Percentiles rank a stretch among this genome's conserved stretches.
Conservation (phyloP, 2,797 vertebrate genomes). For the Eulemur rubriventer region DNA sequence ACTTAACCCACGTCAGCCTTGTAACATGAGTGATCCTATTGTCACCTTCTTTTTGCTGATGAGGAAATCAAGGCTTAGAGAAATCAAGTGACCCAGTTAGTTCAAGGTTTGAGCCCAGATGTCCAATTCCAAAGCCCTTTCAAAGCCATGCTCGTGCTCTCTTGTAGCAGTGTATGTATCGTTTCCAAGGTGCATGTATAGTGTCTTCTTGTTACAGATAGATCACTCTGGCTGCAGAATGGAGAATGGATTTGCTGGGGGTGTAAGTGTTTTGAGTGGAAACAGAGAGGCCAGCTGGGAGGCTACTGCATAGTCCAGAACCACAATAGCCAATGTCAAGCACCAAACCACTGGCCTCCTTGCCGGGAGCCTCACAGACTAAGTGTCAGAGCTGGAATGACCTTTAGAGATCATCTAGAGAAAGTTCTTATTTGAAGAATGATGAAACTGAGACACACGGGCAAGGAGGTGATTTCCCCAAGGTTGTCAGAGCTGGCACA, state of each 20-base stretch:
- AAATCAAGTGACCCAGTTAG: background rate
- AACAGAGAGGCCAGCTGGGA: background rate
- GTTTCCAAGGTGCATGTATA: background rate
- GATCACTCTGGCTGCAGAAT: background rate
- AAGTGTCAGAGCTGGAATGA: background rate
- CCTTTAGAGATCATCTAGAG: background rate
- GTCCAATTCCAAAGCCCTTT: background rate
- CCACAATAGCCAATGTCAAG: background rate
- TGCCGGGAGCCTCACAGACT: background rate
- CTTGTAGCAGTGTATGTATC: background rate
- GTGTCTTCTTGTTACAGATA: constrained; percentile 6
- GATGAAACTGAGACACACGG: background rate
- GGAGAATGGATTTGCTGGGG: background rate
- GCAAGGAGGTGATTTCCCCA: background rate
- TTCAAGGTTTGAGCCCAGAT: background rate
- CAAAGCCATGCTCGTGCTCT: background rate
- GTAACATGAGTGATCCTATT: background rate
- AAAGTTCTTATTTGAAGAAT: background rate
- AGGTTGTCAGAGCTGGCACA: background rate
- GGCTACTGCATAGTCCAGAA: background rate
- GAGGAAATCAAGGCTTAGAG: background rate
- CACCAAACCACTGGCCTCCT: background rate
- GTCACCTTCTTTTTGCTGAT: background rate
- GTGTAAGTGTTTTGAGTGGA: background rate
- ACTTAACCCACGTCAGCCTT: background rate